phyloP scores from a whole-genome alignment of 1,140 invertebrate genomes.

The Drosophila asahinai region DNA sequence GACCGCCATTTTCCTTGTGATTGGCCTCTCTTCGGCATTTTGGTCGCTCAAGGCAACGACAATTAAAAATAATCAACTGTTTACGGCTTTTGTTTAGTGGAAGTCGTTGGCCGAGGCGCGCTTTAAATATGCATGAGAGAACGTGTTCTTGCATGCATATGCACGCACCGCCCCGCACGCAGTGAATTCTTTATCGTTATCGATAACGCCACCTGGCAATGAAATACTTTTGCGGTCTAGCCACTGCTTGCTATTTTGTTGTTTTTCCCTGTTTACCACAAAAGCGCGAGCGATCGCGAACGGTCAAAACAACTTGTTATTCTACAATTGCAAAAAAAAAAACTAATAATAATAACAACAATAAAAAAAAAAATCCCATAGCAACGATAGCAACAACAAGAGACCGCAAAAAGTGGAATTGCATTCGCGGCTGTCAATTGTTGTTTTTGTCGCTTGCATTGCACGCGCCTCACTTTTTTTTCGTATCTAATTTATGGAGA shows the following conservation, averaged over 20 bases:
- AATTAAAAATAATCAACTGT: constrained; percentile 71
- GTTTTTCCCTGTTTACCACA: constrained; percentile 61
- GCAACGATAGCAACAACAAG: constrained; percentile 39
- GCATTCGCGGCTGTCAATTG: constrained; percentile 30
- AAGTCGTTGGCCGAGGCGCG: constrained; percentile 50
- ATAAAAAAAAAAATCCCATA: constrained; percentile 27
- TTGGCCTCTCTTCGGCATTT: constrained; percentile 12
- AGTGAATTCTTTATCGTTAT: constrained; percentile 59
- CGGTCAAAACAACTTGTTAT: constrained; percentile 82
- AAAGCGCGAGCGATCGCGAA: constrained; percentile 40
- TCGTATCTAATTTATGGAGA: constrained; percentile 49
- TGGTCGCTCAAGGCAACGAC: constrained; percentile 71
- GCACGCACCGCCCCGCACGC: constrained; percentile 53
- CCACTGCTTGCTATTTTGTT: constrained; percentile 24
- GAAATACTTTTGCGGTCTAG: constrained; percentile 73
- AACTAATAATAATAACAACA: not conserved
- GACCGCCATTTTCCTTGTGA: not conserved
- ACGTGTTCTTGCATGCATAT: constrained; percentile 26
- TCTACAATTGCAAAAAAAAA: constrained; percentile 45
- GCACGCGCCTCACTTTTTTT: constrained; percentile 34
- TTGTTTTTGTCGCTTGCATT: constrained; percentile 46
- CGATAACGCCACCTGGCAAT: constrained; percentile 63
- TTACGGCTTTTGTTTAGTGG: constrained; percentile 56
- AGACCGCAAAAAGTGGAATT: constrained; percentile 58
- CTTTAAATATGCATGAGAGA: constrained; percentile 58